Base-by-base conservation (phyloP, 2,888 invertebrate genomes). In the Ophraella communa region DNA sequence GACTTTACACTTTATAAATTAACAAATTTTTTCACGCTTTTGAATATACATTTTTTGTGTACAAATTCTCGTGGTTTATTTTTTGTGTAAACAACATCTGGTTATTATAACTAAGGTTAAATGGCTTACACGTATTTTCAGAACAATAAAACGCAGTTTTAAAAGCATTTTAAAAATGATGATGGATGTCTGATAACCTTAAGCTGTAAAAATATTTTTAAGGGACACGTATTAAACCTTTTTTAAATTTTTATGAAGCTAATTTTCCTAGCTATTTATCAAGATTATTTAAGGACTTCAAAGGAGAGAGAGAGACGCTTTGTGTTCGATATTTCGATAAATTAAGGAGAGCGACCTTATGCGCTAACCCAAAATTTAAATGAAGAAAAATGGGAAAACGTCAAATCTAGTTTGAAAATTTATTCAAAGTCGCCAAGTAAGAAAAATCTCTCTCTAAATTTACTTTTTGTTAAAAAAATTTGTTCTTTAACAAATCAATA, bases 281-380 rank as follows among this genome's bases (percentile, higher is more conserved):
- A 64, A 59, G 54, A 54, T 64, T 59, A 44, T 54, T 49, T 54
- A 49, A 21, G 30, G 33, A 33, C 30, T 17, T 20, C 27, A 44
- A 55, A 18, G 52, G 21, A 33, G 47, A 59, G n/a, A n/a, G n/a
- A n/a, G n/a, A n/a, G n/a, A n/a, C n/a, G n/a, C 52, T 52, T 30
- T 52, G 17, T 52, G 17, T 59, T 64, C 64, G 54, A 59, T 59
- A 14, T 54, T 47, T 23, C 52, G 47, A 64, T 58, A 64, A 64
- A 64, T 64, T 64, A 64, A 49, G 59, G 54, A 27, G 30, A 59
- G 54, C 53, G 45, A 42, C 52, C 51, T 58, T 53, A 53, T 53
- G 33, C 35, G 57, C 54, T 54, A 54, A 64, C 64, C 58, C 64
- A 35, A 58, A 54, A 64, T 64, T 59, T 54, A 53, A 64, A 64